Conservation (phyloP, 2,888 invertebrate genomes). For the Orchesella flavescens region DNA sequence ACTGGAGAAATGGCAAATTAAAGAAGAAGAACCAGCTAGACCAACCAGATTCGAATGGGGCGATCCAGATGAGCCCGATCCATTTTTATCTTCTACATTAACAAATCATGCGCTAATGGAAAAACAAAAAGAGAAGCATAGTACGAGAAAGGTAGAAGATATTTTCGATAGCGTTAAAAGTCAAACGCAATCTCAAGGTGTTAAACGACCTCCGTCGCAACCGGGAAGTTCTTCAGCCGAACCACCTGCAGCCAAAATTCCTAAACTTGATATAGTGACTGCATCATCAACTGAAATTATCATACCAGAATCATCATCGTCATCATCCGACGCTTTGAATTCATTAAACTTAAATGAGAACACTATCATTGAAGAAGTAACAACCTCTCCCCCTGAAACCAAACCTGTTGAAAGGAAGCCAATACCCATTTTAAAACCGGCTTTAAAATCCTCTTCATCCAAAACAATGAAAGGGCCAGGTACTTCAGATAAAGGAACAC, state of each 20-base stretch:
- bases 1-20: slow-evolving; percentile 62
- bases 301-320: background rate
- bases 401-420: slow-evolving; percentile 44
- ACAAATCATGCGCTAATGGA: slow-evolving; percentile 67
- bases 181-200: slow-evolving; percentile 43
- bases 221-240: background rate
- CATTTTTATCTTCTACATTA: slow-evolving; percentile 82
- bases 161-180: slow-evolving; percentile 70
- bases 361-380: slow-evolving; percentile 64
- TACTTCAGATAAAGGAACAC: background rate
- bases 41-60: slow-evolving; percentile 83
- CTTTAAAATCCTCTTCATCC: slow-evolving; percentile 35
- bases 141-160: slow-evolving; percentile 67
- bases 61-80: slow-evolving; percentile 80
- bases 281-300: background rate
- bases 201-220: slow-evolving; percentile 28
- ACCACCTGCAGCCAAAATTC: slow-evolving; percentile 47
- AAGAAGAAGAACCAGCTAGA: slow-evolving; percentile 76
- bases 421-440: slow-evolving; percentile 46
- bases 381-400: slow-evolving; percentile 22
- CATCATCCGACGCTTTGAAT: slow-evolving; percentile 27
- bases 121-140: slow-evolving; percentile 74
- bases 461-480: background rate
- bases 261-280: slow-evolving; percentile 30
- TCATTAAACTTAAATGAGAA: slow-evolving; percentile 64